Base-by-base conservation (phyloP, 2,888 invertebrate species). In the Drosophila antonietae region DNA sequence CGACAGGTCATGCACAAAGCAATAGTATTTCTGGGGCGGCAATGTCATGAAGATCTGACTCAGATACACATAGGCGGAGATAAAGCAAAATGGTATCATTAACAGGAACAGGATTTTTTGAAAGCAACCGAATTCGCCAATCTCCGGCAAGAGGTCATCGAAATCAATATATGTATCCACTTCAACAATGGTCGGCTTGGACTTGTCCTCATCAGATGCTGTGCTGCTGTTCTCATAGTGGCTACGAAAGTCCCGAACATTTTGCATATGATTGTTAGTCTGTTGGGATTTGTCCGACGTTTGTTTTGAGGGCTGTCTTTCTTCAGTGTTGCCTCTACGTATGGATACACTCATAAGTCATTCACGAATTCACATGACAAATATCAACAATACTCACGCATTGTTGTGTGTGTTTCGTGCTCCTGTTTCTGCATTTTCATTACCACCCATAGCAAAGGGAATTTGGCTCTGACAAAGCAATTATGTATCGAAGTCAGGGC, bases 1-100 rank as follows among this genome's bases (percentile, higher is more conserved):
- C 10, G 94, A 94, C 75, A 97, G 90, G 89, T 96, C 96, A 0
- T 96, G 96, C 3, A 97, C 94, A 92, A 94, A 94, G 83, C 97
- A 97, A 96, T 97, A 97, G 90, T 97, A 96, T 64, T 95, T 94
- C 59, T 96, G 95, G 0, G 96, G 97, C 53, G 95, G 95, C 0
- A 97, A 91, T 0, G 97, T 96, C 92, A 97, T 96, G 90, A 97
- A 97, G 65, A 97, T 96, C 93, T 97, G 97, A 28, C 96, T 95
- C 90, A 97, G 97, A 92, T 97, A 97, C 6, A 97, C 96, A 93
- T 96, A 97, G 1, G 97, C 96, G 18, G 97, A 96, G 89, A 96
- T 97, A 92, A 96, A 96, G 12, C 96, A 95, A 90, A 97, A 97
- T 0, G 97, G 97, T 67, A 97, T 96, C 96, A 97, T 96, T 73